A percentile compares a stretch with the other conserved stretches of the same genome.
phyloP scores from a whole-genome alignment of 2,113 vertebrate species.

The Sinosuthora webbiana region DNA sequence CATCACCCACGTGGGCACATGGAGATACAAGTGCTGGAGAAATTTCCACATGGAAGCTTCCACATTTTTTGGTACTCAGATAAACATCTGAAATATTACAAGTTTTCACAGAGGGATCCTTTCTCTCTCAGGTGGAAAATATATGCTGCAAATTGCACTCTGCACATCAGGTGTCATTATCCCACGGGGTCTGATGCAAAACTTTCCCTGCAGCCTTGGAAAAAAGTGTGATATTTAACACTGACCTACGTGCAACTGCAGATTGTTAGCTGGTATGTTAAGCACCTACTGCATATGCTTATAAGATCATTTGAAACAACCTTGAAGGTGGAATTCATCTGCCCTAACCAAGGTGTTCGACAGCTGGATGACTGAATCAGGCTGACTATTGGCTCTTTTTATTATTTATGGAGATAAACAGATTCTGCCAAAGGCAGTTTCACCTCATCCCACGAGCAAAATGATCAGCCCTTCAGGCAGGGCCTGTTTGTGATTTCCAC shows the following conservation, averaged over 20 bases:
- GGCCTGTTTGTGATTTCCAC: background rate
- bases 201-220: background rate
- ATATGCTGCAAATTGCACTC: background rate
- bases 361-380: background rate
- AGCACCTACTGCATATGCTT: background rate
- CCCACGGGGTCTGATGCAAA: background rate
- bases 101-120: background rate
- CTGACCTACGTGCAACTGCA: background rate
- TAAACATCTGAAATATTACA: background rate
- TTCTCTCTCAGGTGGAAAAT: background rate
- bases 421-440: background rate
- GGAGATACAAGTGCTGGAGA: background rate
- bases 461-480: background rate
- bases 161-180: background rate
- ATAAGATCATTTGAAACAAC: background rate
- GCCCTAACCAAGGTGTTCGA: background rate
- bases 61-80: background rate
- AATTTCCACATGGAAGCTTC: background rate
- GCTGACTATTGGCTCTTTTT: background rate
- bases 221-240: background rate
- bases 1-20: accelerated
- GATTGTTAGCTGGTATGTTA: background rate
- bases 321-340: background rate
- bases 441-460: background rate
- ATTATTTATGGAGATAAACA: background rate